These are phyloP conservation scores for Eidolon helvum DNA, from an alignment of 2,113 vertebrate species.

Conservation along the genomic window DNA sequence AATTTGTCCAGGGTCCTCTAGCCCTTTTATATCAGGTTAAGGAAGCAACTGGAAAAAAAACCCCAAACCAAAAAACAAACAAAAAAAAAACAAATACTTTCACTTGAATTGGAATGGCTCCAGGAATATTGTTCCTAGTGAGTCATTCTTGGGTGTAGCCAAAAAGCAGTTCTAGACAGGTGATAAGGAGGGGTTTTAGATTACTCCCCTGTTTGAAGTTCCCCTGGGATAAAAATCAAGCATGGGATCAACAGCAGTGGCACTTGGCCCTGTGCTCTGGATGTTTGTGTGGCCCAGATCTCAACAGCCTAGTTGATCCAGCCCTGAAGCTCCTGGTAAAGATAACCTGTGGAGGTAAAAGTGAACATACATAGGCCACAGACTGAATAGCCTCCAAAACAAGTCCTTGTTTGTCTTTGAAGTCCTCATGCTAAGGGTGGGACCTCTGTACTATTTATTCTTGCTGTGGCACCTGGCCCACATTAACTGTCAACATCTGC, in stretches of 20 bases:
- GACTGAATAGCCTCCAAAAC: not conserved
- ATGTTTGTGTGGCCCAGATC: not conserved
- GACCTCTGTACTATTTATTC: not conserved
- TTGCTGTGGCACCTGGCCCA: not conserved
- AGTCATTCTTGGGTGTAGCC: not conserved
- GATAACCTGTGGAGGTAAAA: not conserved
- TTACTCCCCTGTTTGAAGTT: not conserved
- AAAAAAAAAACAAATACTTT: conserved; percentile 23
- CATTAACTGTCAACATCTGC: not conserved
- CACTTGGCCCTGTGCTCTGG: not conserved
- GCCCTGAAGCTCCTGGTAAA: not conserved
- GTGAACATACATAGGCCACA: not conserved
- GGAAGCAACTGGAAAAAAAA: not conserved
- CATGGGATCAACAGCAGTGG: not conserved
- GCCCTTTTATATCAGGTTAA: not conserved
- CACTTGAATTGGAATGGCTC: not conserved
- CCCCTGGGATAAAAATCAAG: not conserved
- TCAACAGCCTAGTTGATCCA: not conserved
- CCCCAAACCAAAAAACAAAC: too few species aligned
- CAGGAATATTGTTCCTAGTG: not conserved
- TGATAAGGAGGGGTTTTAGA: not conserved
- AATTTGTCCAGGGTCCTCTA: not conserved
- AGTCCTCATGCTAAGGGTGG: not conserved
- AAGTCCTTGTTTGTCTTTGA: not conserved
- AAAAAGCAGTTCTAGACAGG: conserved; percentile 20